These are phyloP conservation scores for Idaea biselata DNA, from an alignment of 2,888 invertebrate species.

Conservation along the genomic window DNA sequence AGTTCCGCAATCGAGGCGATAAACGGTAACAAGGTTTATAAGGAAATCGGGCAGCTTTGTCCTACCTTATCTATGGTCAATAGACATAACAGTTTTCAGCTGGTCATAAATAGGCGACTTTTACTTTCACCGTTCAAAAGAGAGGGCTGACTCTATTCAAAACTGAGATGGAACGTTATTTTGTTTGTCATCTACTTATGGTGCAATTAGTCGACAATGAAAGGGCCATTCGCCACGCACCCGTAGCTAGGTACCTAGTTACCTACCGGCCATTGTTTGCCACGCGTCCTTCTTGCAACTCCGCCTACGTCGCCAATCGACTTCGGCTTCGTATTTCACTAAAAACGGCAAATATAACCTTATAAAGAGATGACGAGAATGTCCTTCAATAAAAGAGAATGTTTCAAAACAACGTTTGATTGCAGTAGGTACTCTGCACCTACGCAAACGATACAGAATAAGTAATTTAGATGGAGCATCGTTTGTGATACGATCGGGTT, in stretches of 20 bases:
- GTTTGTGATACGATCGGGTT: background rate
- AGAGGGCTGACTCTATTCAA: constrained; percentile 43
- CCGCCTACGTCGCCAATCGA: constrained; percentile 28
- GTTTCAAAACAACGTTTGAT: constrained; percentile 13
- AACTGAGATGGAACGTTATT: constrained; percentile 51
- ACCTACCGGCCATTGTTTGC: constrained; percentile 33
- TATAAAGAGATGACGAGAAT: constrained; percentile 15
- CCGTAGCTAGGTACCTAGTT: constrained; percentile 21
- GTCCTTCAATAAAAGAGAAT: constrained; percentile 18
- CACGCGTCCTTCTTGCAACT: constrained; percentile 45
- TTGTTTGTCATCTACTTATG: constrained; percentile 56
- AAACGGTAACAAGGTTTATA: constrained; percentile 21
- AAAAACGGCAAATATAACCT: constrained; percentile 16
- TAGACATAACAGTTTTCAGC: constrained; percentile 35
- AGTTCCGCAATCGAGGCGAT: constrained; percentile 19
- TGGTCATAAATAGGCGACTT: constrained; percentile 50
- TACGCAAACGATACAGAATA: constrained; percentile 21
- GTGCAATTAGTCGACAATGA: constrained; percentile 45
- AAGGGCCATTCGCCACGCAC: constrained; percentile 40
- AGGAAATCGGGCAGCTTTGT: constrained; percentile 30
- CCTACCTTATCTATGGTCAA: constrained; percentile 28
- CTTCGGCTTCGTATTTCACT: constrained; percentile 14
- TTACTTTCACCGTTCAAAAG: constrained; percentile 65
- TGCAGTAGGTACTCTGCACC: constrained; percentile 17
- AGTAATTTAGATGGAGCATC: constrained; percentile 9